Conservation (phyloP, 1,140 invertebrate species). For the Macrotrachela quadricornifera region DNA sequence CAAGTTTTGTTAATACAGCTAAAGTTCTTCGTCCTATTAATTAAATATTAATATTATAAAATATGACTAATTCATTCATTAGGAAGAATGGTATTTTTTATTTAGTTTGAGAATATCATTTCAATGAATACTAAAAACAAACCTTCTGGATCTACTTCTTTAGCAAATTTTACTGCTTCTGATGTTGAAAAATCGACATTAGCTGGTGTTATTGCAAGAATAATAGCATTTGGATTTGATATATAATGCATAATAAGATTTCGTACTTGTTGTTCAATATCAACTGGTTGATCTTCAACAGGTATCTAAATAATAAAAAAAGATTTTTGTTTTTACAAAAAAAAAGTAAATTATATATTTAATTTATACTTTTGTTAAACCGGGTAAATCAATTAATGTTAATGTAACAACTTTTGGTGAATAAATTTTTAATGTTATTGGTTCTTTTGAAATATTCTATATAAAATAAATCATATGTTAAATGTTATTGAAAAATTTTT, state of each 20-base stretch:
- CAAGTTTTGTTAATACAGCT: constrained; percentile 90
- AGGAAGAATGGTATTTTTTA: too few relatives aligned
- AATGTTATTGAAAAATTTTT: constrained; percentile 2
- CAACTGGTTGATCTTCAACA: constrained; percentile 40
- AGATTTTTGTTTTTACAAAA: too few relatives aligned
- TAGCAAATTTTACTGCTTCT: constrained; percentile 27
- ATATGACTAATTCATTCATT: neutral
- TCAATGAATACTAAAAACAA: too few relatives aligned
- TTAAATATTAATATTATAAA: constrained; percentile 8
- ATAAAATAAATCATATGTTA: constrained; percentile 1
- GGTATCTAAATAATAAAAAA: too few relatives aligned
- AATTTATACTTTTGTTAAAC: constrained; percentile 65
- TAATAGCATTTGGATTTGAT: constrained; percentile 40
- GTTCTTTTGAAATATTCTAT: constrained; percentile 69
- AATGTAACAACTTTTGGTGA: constrained; percentile 80
- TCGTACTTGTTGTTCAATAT: constrained; percentile 38
- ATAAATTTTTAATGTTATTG: constrained; percentile 88
- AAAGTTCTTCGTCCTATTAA: constrained; percentile 56
- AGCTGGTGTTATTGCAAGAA: constrained; percentile 32
- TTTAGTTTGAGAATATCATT: too few relatives aligned
- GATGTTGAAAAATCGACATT: constrained; percentile 32
- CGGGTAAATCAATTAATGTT: constrained; percentile 88
- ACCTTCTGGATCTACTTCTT: constrained; percentile 30
- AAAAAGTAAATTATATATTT: too few relatives aligned
- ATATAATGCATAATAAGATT: constrained; percentile 37